These are phyloP conservation scores for Seriola rivoliana DNA, from an alignment of 2,113 vertebrate genomes.

Conservation along the genomic window DNA sequence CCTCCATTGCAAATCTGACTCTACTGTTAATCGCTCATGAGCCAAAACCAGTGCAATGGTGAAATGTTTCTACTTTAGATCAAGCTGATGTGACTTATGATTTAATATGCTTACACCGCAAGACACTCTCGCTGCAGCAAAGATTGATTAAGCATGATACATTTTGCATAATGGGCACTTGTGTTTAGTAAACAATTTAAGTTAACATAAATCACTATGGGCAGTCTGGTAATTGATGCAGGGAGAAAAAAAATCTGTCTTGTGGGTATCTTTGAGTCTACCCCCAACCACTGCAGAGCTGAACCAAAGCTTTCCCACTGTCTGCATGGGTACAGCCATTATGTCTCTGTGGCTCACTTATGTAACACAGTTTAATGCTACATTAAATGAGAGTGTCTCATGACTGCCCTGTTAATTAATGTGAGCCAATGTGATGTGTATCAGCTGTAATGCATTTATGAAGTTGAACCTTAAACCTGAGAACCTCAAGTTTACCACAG, in stretches of 20 bases:
- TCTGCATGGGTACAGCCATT: not conserved
- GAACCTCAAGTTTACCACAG: not conserved
- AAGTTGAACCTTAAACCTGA: not conserved
- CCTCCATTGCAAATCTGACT: slow-evolving; percentile 4
- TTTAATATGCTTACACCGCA: slow-evolving; percentile 58
- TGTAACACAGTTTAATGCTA: slow-evolving; percentile 7
- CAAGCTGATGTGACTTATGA: slow-evolving; percentile 48
- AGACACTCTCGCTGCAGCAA: slow-evolving; percentile 34
- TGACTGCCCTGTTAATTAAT: slow-evolving; percentile 17
- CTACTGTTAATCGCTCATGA: slow-evolving; percentile 28
- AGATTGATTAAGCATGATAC: slow-evolving; percentile 60
- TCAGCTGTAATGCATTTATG: slow-evolving; percentile 11
- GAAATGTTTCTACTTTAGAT: slow-evolving; percentile 34
- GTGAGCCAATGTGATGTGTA: not conserved
- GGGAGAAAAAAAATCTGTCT: slow-evolving; percentile 30
- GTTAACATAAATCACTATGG: slow-evolving; percentile 58
- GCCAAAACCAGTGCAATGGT: slow-evolving; percentile 8
- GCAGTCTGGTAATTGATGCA: slow-evolving; percentile 42
- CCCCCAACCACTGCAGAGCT: slow-evolving; percentile 20
- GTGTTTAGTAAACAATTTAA: slow-evolving; percentile 66
- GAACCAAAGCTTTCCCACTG: slow-evolving; percentile 7
- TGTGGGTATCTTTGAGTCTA: slow-evolving; percentile 7
- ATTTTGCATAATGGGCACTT: slow-evolving; percentile 68
- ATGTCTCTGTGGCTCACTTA: slow-evolving; percentile 4
- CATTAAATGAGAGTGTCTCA: slow-evolving; percentile 24